phyloP scores from a whole-genome alignment of 2,797 vertebrate species.

The Syngnathus rostellatus region DNA sequence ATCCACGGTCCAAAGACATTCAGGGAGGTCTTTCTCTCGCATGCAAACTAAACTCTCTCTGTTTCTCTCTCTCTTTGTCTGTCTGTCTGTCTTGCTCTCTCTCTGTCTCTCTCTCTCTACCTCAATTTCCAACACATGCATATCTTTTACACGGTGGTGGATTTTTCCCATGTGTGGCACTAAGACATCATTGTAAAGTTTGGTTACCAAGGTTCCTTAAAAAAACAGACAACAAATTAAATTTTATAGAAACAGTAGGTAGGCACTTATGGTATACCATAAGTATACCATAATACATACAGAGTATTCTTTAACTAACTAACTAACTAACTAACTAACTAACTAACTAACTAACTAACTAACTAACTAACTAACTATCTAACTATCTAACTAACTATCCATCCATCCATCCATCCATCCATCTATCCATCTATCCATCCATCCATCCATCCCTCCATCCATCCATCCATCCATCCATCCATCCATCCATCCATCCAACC shows the following conservation, averaged over 20 bases:
- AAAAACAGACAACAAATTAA: background rate
- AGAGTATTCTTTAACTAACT: no score
- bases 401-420: no score
- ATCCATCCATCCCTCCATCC: no score
- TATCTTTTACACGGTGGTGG: constrained; percentile 21
- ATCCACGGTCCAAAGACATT: constrained; percentile 27
- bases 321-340: no score
- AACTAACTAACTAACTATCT: no score
- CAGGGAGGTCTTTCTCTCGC: constrained; percentile 52
- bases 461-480: no score
- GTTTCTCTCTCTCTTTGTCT: background rate
- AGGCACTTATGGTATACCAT: no score
- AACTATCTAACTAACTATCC: no score
- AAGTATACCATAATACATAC: no score
- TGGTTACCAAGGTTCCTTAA: background rate
- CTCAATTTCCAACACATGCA: constrained; percentile 15
- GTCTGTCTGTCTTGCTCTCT: background rate
- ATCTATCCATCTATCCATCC: no score
- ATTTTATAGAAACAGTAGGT: background rate
- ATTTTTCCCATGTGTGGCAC: constrained; percentile 23
- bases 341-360: no score
- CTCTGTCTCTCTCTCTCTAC: background rate
- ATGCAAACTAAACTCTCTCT: constrained; percentile 9
- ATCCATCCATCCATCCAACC: no score
- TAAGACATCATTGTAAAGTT: constrained; percentile 9